Conservation (phyloP, 2,797 vertebrate genomes). For the Chiloscyllium punctatum region DNA sequence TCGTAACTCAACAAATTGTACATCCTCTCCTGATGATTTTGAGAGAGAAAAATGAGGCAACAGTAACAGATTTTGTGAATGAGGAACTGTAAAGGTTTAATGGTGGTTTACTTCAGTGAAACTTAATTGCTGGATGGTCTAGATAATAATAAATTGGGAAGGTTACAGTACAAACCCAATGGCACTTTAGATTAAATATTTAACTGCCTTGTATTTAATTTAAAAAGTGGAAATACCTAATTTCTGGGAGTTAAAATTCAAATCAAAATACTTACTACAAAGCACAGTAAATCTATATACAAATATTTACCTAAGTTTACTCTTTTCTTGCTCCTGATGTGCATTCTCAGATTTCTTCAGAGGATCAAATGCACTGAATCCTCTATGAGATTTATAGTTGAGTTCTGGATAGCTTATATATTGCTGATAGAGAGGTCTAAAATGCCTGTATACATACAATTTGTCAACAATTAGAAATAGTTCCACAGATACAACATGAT, state of each 20-base stretch:
- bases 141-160: not conserved
- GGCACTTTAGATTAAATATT: not conserved
- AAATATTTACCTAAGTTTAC: conserved; percentile 54
- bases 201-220: not conserved
- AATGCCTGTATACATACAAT: conserved; percentile 61
- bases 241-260: not conserved
- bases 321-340: conserved; percentile 43
- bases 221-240: not conserved
- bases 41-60: not conserved
- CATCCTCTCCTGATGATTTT: not conserved
- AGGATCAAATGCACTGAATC: conserved; percentile 70
- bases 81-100: not conserved
- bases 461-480: not conserved
- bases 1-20: not conserved
- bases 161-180: not conserved
- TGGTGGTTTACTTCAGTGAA: not conserved
- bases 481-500: no score
- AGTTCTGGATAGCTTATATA: conserved; percentile 69
- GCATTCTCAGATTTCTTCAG: conserved; percentile 48
- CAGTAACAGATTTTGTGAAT: not conserved
- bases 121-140: not conserved
- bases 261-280: not conserved
- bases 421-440: conserved; percentile 70
- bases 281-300: not conserved
- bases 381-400: conserved; percentile 58